Percentiles rank a stretch among this genome's conserved stretches.
Evolutionary conservation across 2,797 vertebrate genomes (phyloP).

Genomic region (Gephyroberyx darwinii): DNA sequence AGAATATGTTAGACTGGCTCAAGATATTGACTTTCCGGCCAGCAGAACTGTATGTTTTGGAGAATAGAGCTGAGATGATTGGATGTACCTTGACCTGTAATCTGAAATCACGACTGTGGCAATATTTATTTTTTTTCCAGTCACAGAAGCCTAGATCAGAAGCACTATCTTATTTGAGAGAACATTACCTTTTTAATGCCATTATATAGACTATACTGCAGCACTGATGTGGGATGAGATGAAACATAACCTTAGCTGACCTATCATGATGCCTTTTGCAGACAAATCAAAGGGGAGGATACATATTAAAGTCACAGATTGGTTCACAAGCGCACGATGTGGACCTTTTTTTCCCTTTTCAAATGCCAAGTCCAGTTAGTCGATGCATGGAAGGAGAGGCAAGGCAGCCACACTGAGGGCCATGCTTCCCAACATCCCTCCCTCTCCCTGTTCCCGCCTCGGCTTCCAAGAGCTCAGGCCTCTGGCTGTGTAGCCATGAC

Average conservation of each 20-base stretch:
- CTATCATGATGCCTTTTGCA: conserved; percentile 15
- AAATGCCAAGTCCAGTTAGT: conserved; percentile 73
- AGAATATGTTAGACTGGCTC: neutral
- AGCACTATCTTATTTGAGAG: too few relatives aligned
- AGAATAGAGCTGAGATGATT: neutral
- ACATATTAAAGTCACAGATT: conserved; percentile 43
- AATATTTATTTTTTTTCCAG: neutral
- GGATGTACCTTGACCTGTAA: neutral
- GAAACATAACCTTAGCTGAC: conserved; percentile 8
- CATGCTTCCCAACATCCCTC: conserved; percentile 71
- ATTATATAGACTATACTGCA: neutral
- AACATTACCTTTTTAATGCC: neutral
- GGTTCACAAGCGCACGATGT: conserved; percentile 35
- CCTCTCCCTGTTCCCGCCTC: conserved; percentile 70
- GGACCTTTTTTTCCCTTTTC: conserved; percentile 17
- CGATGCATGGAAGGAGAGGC: conserved; percentile 60
- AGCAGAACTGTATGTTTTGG: neutral
- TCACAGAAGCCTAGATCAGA: neutral
- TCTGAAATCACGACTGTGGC: neutral
- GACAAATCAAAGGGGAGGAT: conserved; percentile 11
- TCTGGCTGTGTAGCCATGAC: conserved; percentile 84
- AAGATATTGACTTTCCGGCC: neutral
- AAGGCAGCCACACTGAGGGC: conserved; percentile 63
- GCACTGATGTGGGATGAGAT: neutral
- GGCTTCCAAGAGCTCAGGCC: conserved; percentile 77